Evolutionary conservation across 2,888 invertebrate genomes (phyloP).

Genomic region (Crepidodera aurea): DNA sequence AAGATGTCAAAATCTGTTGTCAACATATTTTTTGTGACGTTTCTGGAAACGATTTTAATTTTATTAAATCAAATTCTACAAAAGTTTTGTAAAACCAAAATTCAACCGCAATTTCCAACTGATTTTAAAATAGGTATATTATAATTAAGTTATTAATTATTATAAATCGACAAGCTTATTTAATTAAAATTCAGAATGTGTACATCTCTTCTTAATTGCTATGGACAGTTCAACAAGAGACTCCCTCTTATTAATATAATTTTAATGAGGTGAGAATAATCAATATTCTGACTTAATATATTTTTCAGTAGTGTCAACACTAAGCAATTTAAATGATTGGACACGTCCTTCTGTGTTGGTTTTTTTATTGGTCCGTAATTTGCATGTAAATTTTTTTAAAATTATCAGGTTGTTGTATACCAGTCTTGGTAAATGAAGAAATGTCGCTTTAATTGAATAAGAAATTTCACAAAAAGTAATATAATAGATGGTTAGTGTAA

Average conservation of each 20-base stretch:
- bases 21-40: no score
- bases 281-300: no score
- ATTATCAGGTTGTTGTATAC: neutral
- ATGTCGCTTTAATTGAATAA: no score
- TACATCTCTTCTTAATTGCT: neutral
- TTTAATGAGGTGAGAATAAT: neutral
- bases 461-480: no score
- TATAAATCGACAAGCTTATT: no score
- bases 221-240: neutral
- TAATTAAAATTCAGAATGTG: neutral
- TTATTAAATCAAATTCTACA: no score
- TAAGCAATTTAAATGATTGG: slow-evolving; percentile 22
- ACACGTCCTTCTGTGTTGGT: slow-evolving; percentile 27
- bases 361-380: slow-evolving; percentile 34
- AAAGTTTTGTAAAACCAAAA: no score
- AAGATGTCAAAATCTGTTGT: no score
- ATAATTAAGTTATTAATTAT: no score
- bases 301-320: slow-evolving; percentile 27
- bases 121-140: no score
- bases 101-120: no score
- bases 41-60: no score
- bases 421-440: neutral
- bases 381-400: slow-evolving; percentile 28
- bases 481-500: neutral
- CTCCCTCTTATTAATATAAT: neutral